These are phyloP conservation scores for Anguilla pacifica DNA, from an alignment of 2,797 vertebrate genomes.

Conservation along the genomic window DNA sequence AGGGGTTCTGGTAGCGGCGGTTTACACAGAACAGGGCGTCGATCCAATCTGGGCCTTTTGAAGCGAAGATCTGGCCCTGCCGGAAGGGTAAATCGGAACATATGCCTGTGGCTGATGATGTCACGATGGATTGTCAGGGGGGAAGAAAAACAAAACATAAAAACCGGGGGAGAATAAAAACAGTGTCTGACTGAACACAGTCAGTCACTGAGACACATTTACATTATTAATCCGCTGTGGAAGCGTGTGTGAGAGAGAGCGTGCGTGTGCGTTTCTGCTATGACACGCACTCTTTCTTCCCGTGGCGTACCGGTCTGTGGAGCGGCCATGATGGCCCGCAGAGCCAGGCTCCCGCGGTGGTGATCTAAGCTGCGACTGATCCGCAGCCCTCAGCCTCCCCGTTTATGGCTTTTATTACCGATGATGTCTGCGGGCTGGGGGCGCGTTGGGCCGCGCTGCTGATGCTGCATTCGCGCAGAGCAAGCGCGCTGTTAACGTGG, in stretches of 20 bases:
- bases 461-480: neutral
- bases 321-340: neutral
- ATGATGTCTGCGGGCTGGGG: neutral
- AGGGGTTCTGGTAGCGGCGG: neutral
- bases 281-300: conserved; percentile 1
- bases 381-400: neutral
- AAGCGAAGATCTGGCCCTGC: neutral
- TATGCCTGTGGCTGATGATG: conserved; percentile 8
- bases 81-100: neutral
- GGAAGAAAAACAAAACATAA: neutral
- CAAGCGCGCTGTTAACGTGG: neutral
- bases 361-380: conserved; percentile 28
- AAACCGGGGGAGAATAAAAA: neutral
- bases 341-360: neutral
- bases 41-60: neutral
- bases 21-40: neutral
- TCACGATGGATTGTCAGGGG: neutral
- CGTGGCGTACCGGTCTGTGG: neutral
- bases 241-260: neutral
- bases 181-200: neutral
- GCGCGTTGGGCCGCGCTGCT: neutral
- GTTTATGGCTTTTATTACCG: neutral
- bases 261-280: neutral
- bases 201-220: neutral
- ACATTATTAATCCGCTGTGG: neutral